Percentiles rank a stretch among this genome's conserved stretches.
Conservation (phyloP, 2,888 invertebrate species). For the Xestia xanthographa region DNA sequence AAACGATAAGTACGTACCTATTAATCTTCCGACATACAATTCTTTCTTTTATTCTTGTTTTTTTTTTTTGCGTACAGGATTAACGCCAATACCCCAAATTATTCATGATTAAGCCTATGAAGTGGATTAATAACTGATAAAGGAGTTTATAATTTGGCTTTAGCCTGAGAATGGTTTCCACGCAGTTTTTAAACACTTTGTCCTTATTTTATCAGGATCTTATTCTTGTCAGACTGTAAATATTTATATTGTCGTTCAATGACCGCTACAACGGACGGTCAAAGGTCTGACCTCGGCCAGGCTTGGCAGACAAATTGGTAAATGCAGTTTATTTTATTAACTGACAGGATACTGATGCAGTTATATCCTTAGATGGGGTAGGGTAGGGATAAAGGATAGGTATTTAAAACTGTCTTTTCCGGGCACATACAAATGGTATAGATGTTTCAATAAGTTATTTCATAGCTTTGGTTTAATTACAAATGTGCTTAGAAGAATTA, state of each 20-base stretch:
- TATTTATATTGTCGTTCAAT: constrained; percentile 12
- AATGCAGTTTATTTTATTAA: constrained; percentile 13
- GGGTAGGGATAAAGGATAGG: not conserved
- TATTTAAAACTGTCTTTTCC: not conserved
- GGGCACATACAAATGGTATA: no score
- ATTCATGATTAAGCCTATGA: not conserved
- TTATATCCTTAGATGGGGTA: not conserved
- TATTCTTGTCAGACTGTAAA: constrained; percentile 20
- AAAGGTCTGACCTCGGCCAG: not conserved
- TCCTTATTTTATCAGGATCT: constrained; percentile 32
- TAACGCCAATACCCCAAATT: not conserved
- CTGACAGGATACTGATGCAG: not conserved
- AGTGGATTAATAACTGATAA: constrained; percentile 23
- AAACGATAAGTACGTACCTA: constrained; percentile 26
- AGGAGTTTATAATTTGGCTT: not conserved
- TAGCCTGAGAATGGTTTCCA: not conserved
- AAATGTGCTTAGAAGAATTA: not conserved
- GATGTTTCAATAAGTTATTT: not conserved
- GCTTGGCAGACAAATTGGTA: constrained; percentile 8
- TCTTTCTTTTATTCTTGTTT: not conserved
- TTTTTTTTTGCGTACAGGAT: not conserved
- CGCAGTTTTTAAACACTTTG: constrained; percentile 2
- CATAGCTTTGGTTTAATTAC: not conserved
- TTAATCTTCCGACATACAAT: constrained; percentile 17
- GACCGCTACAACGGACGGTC: constrained; percentile 13